Conservation (phyloP, 1,140 invertebrate genomes). For the Lethocerus indicus region DNA sequence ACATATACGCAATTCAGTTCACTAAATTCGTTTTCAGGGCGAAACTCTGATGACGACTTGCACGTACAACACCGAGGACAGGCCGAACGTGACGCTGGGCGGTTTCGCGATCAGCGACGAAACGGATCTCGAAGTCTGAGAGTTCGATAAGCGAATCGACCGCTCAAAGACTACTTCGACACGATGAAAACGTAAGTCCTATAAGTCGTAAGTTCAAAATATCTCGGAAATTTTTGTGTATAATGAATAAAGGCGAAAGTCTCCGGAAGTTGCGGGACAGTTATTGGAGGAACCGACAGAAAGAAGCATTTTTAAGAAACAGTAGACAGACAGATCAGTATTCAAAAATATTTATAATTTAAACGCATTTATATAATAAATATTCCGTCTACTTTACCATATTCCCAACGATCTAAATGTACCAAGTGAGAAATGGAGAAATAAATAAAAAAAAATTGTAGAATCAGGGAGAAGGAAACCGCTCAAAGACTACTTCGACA, state of each 20-base stretch:
- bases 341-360: neutral
- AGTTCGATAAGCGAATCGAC: conserved; percentile 77
- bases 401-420: no score
- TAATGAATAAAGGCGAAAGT: neutral
- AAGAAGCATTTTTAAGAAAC: neutral
- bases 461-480: no score
- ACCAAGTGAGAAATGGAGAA: no score
- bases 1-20: no score
- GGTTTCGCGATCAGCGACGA: conserved; percentile 96
- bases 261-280: neutral
- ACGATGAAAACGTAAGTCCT: conserved; percentile 56
- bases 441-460: no score
- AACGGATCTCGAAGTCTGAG: conserved; percentile 96
- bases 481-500: conserved; percentile 74
- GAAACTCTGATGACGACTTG: conserved; percentile 86
- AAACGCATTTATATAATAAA: neutral
- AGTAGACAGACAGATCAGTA: neutral
- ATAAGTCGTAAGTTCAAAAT: neutral
- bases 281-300: neutral
- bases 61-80: conserved; percentile 59
- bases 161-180: conserved; percentile 65
- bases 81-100: conserved; percentile 68
- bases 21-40: conserved; percentile 49
- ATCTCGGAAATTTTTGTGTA: neutral
- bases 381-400: no score